Evolutionary conservation across 2,797 vertebrate genomes (phyloP), one percentile per base, ranked within the genome.

Genomic region (Balearica regulorum): DNA sequence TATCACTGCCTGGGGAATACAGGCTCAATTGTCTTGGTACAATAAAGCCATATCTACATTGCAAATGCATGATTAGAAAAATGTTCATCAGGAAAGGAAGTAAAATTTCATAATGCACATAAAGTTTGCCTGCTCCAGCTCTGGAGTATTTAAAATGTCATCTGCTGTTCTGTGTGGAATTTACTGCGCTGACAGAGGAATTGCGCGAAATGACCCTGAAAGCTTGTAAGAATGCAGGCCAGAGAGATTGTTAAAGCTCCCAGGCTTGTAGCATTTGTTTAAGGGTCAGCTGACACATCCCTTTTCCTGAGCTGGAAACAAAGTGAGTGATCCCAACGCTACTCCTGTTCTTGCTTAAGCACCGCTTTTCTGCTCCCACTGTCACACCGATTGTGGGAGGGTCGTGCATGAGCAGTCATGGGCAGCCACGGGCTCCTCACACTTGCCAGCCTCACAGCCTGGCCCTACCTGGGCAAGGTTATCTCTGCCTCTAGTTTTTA

Each of bases 101-200:
- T 87, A 82, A 90, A 96, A 97, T 96, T 97, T 97, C 96, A 95
- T 95, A 97, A 96, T 24, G 78, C 46, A 2, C 62, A 72, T 72
- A 95, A 96, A 97, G 75, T 96, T 97, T 97, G 93, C 62, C 58
- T 94, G 90, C 86, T 96, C 89, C 57, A 94, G 87, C 92, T 97
- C 93, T 95, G 90, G 85, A 96, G 84, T 79, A 89, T 92, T 90
- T 94, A 97, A 98, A 97, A 95, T 76, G 87, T 89, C 82, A 76
- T 87, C 49, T 94, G 71, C 69, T 4, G 0, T 66, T 94, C 69
- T 76, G 31, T 64, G 51, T 85, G 65, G 44, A 24, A 48, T 81
- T 93, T 87, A 54, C 29, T 51, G 37, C 0, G 1, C 35, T 85
- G 82, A 66, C 83, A 83, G 83, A 95, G 68, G 80, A 92, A 85